Evolutionary conservation across 2,113 vertebrate genomes (phyloP).

Genomic region (Chamaetylas fuelleborni): DNA sequence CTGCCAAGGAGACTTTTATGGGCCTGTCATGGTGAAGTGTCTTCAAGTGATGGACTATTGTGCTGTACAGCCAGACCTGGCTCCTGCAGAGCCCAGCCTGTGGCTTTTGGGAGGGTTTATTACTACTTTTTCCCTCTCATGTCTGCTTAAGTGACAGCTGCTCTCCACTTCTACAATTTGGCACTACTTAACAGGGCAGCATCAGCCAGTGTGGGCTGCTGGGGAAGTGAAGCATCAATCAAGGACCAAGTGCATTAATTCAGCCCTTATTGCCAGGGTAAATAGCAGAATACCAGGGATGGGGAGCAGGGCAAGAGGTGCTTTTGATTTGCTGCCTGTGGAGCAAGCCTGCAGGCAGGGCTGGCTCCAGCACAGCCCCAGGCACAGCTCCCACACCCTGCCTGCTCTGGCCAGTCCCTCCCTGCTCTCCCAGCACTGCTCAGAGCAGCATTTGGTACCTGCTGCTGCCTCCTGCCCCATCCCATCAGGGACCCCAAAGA

Average conservation of each 20-base stretch:
- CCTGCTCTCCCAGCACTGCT: not conserved
- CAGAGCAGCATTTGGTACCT: fast-evolving
- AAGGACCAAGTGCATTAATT: not conserved
- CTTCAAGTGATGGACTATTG: not conserved
- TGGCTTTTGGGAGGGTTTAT: not conserved
- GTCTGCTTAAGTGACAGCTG: not conserved
- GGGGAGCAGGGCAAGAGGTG: not conserved
- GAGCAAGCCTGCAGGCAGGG: too few relatives aligned
- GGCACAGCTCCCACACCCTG: fast-evolving
- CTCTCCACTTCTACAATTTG: not conserved
- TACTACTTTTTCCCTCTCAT: not conserved
- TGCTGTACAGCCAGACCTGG: not conserved
- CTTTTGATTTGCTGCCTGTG: not conserved
- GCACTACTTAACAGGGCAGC: not conserved
- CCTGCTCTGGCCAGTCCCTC: not conserved
- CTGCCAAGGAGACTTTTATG: not conserved
- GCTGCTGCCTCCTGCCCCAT: not conserved
- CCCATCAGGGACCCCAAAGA: not conserved
- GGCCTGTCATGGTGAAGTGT: not conserved
- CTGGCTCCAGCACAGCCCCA: not conserved
- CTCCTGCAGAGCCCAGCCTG: not conserved
- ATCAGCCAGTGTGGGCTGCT: not conserved
- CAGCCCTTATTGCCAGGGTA: not conserved
- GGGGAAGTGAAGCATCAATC: not conserved
- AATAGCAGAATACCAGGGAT: not conserved